Base-by-base conservation (phyloP, 2,797 vertebrate genomes). In the Fistularia tabacaria region DNA sequence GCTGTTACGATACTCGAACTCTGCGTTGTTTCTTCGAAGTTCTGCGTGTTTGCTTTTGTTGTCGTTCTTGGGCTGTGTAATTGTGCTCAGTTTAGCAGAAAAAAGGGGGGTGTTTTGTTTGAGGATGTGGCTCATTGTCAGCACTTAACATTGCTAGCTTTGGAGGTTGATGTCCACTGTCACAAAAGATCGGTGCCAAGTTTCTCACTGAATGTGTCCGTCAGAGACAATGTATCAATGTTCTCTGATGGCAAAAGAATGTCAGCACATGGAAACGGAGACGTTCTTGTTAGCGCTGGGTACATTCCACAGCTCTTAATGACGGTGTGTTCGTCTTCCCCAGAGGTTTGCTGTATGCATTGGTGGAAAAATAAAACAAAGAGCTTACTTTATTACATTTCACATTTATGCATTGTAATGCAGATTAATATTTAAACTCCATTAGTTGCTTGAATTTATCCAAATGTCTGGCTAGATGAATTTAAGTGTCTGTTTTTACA, bases 1-100 rank as follows among this genome's bases (percentile, higher is more conserved):
- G 90, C 89, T 83, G 66, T 80, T 64, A 79, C 83, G 79, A 83
- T 77, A 73, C 82, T 83, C 72, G 74, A 81, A 50, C 71, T 70
- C 12, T 61, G 79, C 87, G 76, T 74, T 85, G 66, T 80, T 80
- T 67, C 71, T 68, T 77, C 69, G 72, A 66, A 51, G 38, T 71
- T 64, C 73, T 82, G n/a, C 62, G 59, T 74, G 64, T 70, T 85
- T 84, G 79, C 81, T 74, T 83, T 82, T 74, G 67, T 75, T 76
- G 75, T 64, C 80, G 25, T 25, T 25, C 73, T 64, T 77, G 76
- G 49, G 73, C 47, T 84, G 50, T 80, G 68, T 71, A 74, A 66
- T 72, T 54, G 51, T 7, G 51, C 60, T 78, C 63, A 50, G 54
- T 78, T 55, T 64, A 59, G 60, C 50, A 47, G 48, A 42, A 10